These are phyloP conservation scores for Cotesia congregata DNA, from an alignment of 2,888 invertebrate species.

Conservation along the genomic window DNA sequence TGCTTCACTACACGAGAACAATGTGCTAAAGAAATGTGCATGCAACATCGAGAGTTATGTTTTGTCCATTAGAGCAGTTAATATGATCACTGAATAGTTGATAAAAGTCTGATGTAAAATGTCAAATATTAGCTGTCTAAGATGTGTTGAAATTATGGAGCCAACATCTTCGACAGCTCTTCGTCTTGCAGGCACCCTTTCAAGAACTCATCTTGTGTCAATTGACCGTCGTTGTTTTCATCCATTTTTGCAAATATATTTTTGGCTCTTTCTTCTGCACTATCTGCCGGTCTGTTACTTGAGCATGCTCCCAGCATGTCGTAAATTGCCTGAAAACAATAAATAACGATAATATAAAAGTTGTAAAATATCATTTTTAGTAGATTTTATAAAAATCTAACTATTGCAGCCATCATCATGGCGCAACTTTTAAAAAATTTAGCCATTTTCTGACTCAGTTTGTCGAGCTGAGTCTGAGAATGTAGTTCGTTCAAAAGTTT, in stretches of 20 bases:
- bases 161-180: conserved; percentile 94
- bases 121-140: not conserved
- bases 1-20: not conserved
- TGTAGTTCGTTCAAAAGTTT: too few species aligned
- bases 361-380: too few species aligned
- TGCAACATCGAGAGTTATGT: conserved; percentile 23
- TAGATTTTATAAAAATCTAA: too few species aligned
- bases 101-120: conserved; percentile 6
- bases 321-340: conserved; percentile 89
- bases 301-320: conserved; percentile 99
- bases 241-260: conserved; percentile 99
- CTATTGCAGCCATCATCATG: too few species aligned
- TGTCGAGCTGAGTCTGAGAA: too few species aligned
- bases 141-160: conserved; percentile 78
- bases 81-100: conserved; percentile 16
- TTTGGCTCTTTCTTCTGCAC: conserved; percentile 97
- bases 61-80: conserved; percentile 22
- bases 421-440: too few species aligned
- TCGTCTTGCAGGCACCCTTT: conserved; percentile 98
- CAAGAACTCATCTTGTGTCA: conserved; percentile 97
- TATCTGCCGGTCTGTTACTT: conserved; percentile 94
- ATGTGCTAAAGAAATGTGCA: conserved; percentile 15
- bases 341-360: not conserved
- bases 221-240: conserved; percentile 98
- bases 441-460: too few species aligned